These are phyloP conservation scores for Biston stratarius DNA, from an alignment of 2,888 invertebrate genomes.

Conservation along the genomic window DNA sequence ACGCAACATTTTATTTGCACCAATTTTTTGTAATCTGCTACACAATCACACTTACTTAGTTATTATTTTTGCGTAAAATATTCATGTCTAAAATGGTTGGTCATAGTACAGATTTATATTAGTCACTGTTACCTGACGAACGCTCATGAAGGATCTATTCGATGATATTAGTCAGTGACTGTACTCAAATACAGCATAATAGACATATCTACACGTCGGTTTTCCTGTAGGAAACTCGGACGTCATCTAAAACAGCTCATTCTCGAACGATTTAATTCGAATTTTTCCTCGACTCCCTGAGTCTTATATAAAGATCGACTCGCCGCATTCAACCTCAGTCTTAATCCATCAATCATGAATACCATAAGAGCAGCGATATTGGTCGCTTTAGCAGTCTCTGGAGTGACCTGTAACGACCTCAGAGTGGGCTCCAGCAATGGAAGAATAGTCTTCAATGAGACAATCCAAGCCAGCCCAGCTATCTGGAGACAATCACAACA, in stretches of 20 bases:
- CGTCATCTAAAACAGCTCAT: slow-evolving; percentile 63
- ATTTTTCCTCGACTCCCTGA: slow-evolving; percentile 68
- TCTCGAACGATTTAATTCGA: slow-evolving; percentile 54
- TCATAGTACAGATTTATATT: too few species aligned
- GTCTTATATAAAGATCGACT: slow-evolving; percentile 65
- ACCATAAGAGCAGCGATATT: slow-evolving; percentile 47
- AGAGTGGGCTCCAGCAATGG: slow-evolving; percentile 61
- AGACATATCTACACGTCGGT: slow-evolving; percentile 26
- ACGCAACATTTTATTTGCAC: too few species aligned
- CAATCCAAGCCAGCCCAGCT: slow-evolving; percentile 68
- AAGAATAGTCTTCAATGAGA: slow-evolving; percentile 66
- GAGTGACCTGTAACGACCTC: slow-evolving; percentile 63
- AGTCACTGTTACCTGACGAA: too few species aligned
- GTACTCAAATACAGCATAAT: slow-evolving; percentile 43
- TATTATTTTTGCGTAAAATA: too few species aligned
- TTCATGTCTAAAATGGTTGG: too few species aligned
- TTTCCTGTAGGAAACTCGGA: slow-evolving; percentile 78
- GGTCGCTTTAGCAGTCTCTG: slow-evolving; percentile 52
- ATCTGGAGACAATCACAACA: slow-evolving; percentile 69
- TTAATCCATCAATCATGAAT: slow-evolving; percentile 55
- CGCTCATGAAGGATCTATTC: not conserved
- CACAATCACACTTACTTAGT: too few species aligned
- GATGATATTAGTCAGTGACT: slow-evolving; percentile 48
- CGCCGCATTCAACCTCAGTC: slow-evolving; percentile 41
- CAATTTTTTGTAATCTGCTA: too few species aligned